These are phyloP conservation scores for Ormyrus nitidulus DNA, from an alignment of 2,888 invertebrate genomes.

Conservation along the genomic window DNA sequence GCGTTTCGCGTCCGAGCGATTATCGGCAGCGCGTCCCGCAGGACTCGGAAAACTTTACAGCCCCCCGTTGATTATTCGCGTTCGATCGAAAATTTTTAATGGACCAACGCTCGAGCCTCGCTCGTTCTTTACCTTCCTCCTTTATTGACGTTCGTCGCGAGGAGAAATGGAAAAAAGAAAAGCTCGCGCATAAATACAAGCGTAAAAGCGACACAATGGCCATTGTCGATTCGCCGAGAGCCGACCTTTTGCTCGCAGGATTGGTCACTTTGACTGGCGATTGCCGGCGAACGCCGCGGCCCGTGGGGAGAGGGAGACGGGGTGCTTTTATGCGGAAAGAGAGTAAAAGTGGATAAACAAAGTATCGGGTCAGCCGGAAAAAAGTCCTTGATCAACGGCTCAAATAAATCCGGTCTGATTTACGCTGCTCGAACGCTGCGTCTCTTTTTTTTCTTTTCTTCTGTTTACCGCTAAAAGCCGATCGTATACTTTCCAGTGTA, in stretches of 20 bases:
- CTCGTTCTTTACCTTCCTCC: background rate
- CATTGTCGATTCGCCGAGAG: slow-evolving; percentile 20
- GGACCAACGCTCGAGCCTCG: background rate
- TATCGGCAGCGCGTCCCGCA: no score
- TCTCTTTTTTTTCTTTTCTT: no score
- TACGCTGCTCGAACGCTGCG: background rate
- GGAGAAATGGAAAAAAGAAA: background rate
- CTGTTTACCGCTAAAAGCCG: no score
- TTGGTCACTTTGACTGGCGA: slow-evolving; percentile 38
- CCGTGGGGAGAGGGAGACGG: background rate
- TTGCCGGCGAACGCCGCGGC: background rate
- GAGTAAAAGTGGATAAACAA: slow-evolving; percentile 43
- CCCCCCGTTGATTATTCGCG: no score
- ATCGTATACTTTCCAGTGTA: no score
- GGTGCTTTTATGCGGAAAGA: background rate
- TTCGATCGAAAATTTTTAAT: background rate
- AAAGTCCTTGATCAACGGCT: slow-evolving; percentile 35
- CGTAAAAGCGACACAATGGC: slow-evolving; percentile 17
- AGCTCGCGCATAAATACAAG: background rate
- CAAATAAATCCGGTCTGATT: slow-evolving; percentile 42
- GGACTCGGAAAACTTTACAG: no score
- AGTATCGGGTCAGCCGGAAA: slow-evolving; percentile 37
- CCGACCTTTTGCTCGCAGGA: background rate
- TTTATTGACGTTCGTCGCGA: background rate
- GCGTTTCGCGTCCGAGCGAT: background rate